Base-by-base conservation (phyloP, 2,113 vertebrate species). In the Benitochromis conjunctus region DNA sequence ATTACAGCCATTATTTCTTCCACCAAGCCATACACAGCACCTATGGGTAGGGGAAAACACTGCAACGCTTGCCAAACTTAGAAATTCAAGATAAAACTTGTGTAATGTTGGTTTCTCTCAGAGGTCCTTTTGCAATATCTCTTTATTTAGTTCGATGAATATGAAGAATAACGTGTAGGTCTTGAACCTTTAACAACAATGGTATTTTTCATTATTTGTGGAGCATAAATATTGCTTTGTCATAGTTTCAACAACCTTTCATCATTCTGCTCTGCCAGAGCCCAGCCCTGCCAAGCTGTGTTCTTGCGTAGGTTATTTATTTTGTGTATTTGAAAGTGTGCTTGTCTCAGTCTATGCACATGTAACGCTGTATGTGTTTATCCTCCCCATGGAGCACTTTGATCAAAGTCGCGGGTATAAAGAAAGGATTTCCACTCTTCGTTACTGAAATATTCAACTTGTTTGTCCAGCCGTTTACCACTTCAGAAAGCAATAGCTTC, bases 371-470 rank as follows among this genome's bases (percentile, higher is more conserved):
- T 57, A 21, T 80, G 41, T 84, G 85, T 83, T 90, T 80, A 81
- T 88, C 85, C 82, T 86, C 89, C 86, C 86, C 41, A 9, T 55
- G 34, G 81, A 91, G 87, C 91, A 86, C 92, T 93, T 94, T 92
- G 88, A 94, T 94, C 90, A 89, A 92, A 92, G 80, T 55, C 1
- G 69, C 41, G 62, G 80, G 88, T 89, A 87, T 83, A 88, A 83
- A 88, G 80, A 82, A 80, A 82, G 56, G 46, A 84, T 85, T 90
- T 82, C 83, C 46, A 41, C 24, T 34, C 24, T 80, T 84, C 81
- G 9, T 89, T 89, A 78, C 84, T 84, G 81, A 89, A 92, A 92
- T 74, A 91, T 89, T 91, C 86, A 87, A 58, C 90, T 79, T 90
- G 90, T 94, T 94, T 90, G 82, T 89, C 34, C 7, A 82, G 36